Conservation (phyloP, 1,140 invertebrate genomes). For the Dysdera silvatica region DNA sequence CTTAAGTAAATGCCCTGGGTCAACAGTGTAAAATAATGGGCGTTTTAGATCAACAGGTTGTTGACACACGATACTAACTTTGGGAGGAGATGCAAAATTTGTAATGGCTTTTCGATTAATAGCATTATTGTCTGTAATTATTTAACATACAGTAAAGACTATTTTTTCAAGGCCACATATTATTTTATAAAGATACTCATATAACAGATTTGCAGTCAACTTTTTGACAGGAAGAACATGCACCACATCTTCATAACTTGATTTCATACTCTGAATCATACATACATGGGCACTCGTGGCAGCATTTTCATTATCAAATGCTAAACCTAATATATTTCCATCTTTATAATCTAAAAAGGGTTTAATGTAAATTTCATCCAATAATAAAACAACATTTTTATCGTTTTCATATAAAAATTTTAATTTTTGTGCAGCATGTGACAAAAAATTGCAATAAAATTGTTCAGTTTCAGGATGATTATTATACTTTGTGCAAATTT, state of each 20-base stretch:
- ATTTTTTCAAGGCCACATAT: conserved; percentile 22
- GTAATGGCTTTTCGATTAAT: conserved; percentile 28
- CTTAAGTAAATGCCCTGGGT: not conserved
- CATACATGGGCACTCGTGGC: conserved; percentile 30
- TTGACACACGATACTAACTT: not conserved
- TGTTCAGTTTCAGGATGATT: too few relatives aligned
- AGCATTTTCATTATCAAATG: conserved; percentile 14
- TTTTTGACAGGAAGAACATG: conserved; percentile 27
- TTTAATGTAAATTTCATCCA: too few relatives aligned
- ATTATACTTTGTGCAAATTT: too few relatives aligned
- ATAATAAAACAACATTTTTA: too few relatives aligned
- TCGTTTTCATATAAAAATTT: too few relatives aligned
- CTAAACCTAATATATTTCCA: conserved; percentile 28
- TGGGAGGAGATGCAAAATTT: conserved; percentile 8
- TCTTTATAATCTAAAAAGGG: conserved; percentile 28
- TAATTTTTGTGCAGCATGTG: too few relatives aligned
- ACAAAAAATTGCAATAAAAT: too few relatives aligned
- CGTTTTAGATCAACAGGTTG: not conserved
- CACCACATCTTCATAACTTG: conserved; percentile 24
- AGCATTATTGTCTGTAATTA: conserved; percentile 27
- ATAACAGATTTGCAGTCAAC: conserved; percentile 11
- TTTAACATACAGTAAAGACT: too few relatives aligned
- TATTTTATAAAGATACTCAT: conserved; percentile 12
- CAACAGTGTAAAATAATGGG: conserved; percentile 7
- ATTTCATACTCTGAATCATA: conserved; percentile 25